These are phyloP conservation scores for Microtus pennsylvanicus DNA, from an alignment of 2,113 vertebrate genomes.

Conservation along the genomic window DNA sequence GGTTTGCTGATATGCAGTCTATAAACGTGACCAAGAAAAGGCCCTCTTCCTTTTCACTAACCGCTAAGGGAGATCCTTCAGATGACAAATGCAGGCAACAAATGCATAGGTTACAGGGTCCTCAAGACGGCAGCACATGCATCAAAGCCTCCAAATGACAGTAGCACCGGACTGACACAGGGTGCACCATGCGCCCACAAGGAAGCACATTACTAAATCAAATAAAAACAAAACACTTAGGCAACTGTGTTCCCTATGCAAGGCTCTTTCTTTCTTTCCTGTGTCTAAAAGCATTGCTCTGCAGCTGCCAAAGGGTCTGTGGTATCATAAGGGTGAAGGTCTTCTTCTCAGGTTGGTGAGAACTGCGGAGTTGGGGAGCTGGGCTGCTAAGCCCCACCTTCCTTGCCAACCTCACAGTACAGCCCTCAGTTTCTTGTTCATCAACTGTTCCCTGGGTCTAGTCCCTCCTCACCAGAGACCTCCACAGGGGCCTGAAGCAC, in stretches of 20 bases:
- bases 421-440: background rate
- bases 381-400: background rate
- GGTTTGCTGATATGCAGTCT: background rate
- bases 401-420: background rate
- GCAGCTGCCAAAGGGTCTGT: accelerated
- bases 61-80: background rate
- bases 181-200: too few species aligned
- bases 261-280: background rate
- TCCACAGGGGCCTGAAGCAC: background rate
- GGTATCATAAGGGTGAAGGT: background rate
- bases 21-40: background rate
- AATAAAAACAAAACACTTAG: background rate
- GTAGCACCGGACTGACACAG: accelerated
- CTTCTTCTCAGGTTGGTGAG: accelerated
- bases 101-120: background rate
- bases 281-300: background rate
- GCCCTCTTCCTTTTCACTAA: background rate
- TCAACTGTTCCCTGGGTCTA: background rate
- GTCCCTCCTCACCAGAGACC: background rate
- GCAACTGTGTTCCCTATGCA: background rate
- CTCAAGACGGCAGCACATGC: background rate
- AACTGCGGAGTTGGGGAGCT: background rate
- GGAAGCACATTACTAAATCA: background rate
- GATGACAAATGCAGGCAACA: background rate
- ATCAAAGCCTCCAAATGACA: background rate